Evolutionary conservation across 2,888 invertebrate species (phyloP).

Genomic region (Thelaira solivaga): DNA sequence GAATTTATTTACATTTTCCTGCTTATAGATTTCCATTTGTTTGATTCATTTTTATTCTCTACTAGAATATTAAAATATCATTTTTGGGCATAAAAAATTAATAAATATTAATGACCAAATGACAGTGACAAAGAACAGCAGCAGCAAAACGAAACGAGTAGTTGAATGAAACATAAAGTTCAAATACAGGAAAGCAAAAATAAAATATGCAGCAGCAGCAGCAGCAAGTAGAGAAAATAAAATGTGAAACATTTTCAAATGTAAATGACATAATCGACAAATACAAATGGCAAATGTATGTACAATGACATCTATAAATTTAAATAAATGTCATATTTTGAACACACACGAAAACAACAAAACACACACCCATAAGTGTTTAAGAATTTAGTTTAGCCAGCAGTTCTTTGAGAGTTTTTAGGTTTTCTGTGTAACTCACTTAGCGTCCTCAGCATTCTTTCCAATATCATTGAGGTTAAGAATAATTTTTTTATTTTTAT

Average conservation of each 20-base stretch:
- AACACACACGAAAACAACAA: constrained; percentile 3
- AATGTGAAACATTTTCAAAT: constrained; percentile 9
- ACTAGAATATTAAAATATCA: constrained; percentile 55
- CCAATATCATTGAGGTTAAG: too few species aligned
- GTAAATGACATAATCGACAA: constrained; percentile 54
- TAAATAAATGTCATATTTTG: constrained; percentile 56
- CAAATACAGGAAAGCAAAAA: not conserved
- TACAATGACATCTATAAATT: constrained; percentile 54
- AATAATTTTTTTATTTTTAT: too few species aligned
- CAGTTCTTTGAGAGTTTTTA: not conserved
- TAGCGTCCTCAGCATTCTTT: too few species aligned
- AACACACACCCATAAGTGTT: not conserved
- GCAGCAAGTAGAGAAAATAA: too few species aligned
- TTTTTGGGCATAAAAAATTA: constrained; percentile 64
- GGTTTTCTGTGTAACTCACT: too few species aligned
- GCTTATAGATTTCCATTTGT: constrained; percentile 27
- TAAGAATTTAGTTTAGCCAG: not conserved
- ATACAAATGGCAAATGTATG: constrained; percentile 54
- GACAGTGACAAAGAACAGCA: constrained; percentile 66
- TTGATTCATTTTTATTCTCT: not conserved
- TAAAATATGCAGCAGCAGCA: too few species aligned
- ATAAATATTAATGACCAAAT: constrained; percentile 74
- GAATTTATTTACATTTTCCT: constrained; percentile 18
- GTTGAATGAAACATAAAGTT: constrained; percentile 54
- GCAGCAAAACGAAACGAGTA: constrained; percentile 22